These are phyloP conservation scores for Isurus oxyrinchus DNA, from an alignment of 2,113 vertebrate species.

Conservation along the genomic window DNA sequence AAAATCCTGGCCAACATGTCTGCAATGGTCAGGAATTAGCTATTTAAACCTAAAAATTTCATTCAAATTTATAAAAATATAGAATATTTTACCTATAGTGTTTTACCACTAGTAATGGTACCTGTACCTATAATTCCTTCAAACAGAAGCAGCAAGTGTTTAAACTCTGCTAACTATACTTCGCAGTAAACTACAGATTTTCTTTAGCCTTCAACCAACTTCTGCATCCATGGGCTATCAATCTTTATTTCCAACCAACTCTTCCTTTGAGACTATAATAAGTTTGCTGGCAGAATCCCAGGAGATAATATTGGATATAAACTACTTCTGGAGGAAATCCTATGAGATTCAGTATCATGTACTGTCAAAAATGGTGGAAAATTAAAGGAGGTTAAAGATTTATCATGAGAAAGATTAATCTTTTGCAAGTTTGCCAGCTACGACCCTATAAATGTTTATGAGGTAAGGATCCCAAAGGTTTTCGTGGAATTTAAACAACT, in stretches of 20 bases:
- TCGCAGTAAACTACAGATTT: not conserved
- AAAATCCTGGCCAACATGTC: not conserved
- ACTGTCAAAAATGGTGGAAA: conserved; percentile 29
- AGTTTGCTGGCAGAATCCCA: conserved; percentile 30
- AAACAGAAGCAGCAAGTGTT: not conserved
- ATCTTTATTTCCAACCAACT: conserved; percentile 25
- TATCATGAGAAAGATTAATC: conserved; percentile 32
- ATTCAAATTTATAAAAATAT: not conserved
- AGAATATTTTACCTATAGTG: not conserved
- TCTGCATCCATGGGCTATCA: not conserved
- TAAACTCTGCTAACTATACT: not conserved
- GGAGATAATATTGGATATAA: conserved; percentile 9
- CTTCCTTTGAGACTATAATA: conserved; percentile 24
- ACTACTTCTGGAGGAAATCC: not conserved
- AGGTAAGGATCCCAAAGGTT: not conserved
- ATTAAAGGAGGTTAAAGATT: conserved; percentile 35
- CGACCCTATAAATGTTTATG: conserved; percentile 22
- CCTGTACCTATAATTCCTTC: not conserved
- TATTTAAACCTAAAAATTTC: not conserved
- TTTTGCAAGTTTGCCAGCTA: conserved; percentile 13
- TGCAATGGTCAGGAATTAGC: not conserved
- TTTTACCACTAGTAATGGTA: not conserved
- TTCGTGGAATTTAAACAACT: conserved; percentile 11
- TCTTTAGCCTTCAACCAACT: not conserved
- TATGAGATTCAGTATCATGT: not conserved